Evolutionary conservation across 1,140 invertebrate species (phyloP), one percentile per base, ranked within the genome.

Genomic region (Rhagoletis zephyria): DNA sequence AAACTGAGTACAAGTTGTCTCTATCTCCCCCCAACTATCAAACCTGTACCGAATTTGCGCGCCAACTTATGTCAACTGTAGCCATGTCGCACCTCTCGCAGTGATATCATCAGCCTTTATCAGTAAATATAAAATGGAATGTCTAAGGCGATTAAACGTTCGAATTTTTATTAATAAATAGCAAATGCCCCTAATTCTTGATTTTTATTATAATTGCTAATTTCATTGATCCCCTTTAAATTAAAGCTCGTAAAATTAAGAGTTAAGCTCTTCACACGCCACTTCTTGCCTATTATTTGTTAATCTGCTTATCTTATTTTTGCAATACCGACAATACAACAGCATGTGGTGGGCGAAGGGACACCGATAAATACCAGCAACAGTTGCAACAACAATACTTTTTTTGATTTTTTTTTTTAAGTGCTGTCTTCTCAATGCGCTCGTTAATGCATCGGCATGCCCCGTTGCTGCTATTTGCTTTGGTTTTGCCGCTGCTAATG

Each of bases 241-340:
- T 70, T 74, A 74, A 74, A 48, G 6, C 67, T 14, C 40, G 45
- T 74, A 7, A 42, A 74, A 74, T 16, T 5, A 5, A 42, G 51
- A 10, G 51, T 5, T 56, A 7, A 7, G 0, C 2, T 56, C 51
- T 56, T 56, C 51, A 56, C 10, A 7, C 10, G 51, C 5, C 12
- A 56, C 19, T 48, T 3, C 9, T n/a, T n/a, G 45, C 48, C 48
- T 81, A 6, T 30, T 12, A 14, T 16, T 74, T 30, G 9, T 56
- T 81, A 81, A 81, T 81, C 48, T 81, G n/a, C 48, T 81, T 81
- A 81, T 81, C 48, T 81, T 81, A 81, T 81, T 19, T 56, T 81
- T 16, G 16, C 48, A 19, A 81, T 56, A 51, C n/a, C 14, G 9
- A 30, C 30, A 30, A 30, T 30, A 30, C 19, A 42, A 2, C 48